Conservation (phyloP, 1,140 invertebrate genomes). For the Eumaeus atala region DNA sequence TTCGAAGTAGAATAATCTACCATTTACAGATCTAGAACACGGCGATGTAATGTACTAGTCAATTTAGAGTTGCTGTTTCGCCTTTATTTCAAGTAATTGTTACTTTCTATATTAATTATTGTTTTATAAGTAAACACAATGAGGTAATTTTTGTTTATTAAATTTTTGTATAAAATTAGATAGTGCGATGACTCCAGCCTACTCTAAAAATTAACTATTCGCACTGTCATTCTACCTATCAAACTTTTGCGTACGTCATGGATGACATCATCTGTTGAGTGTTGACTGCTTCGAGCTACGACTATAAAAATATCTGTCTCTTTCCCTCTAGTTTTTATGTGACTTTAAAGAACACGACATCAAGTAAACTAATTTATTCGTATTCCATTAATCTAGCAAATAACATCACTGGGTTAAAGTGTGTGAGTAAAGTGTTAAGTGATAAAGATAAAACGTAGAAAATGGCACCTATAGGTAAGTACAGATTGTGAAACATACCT, state of each 20-base stretch:
- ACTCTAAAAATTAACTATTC: constrained; percentile 8
- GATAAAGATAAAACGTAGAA: constrained; percentile 29
- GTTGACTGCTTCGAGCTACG: no score
- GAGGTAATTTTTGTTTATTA: no score
- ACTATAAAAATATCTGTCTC: constrained; percentile 20
- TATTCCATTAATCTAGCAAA: constrained; percentile 5
- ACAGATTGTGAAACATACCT: constrained; percentile 43
- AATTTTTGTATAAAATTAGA: no score
- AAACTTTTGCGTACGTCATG: constrained; percentile 23
- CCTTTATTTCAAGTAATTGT: no score
- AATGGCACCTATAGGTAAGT: constrained; percentile 69
- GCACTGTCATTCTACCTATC: constrained; percentile 21
- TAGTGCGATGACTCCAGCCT: not conserved
- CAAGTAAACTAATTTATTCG: constrained; percentile 14
- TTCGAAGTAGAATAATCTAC: no score
- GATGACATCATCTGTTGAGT: constrained; percentile 45
- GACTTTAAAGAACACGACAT: constrained; percentile 27
- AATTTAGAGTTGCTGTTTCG: no score
- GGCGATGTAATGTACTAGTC: no score
- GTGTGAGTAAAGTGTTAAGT: constrained; percentile 25
- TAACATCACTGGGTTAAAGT: constrained; percentile 21
- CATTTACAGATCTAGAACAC: no score
- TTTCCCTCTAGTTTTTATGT: constrained; percentile 33
- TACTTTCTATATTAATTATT: no score
- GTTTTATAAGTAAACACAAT: no score